These are phyloP conservation scores for Scaptomyza cyrtandrae DNA, from an alignment of 2,888 invertebrate genomes.

Conservation along the genomic window DNA sequence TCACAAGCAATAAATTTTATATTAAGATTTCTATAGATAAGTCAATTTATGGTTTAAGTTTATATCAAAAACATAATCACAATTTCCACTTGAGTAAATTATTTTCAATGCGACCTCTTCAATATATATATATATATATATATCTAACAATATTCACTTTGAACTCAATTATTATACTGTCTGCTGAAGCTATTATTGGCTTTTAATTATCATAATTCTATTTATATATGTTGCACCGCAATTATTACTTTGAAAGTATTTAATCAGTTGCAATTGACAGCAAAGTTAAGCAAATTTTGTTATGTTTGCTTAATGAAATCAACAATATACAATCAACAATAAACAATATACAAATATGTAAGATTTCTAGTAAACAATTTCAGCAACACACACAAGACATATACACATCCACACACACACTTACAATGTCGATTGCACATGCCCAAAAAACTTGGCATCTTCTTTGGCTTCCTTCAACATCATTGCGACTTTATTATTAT, in stretches of 20 bases:
- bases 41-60: background rate
- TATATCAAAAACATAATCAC: background rate
- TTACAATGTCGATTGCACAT: conserved; percentile 33
- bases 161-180: background rate
- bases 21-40: background rate
- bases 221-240: background rate
- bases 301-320: conserved; percentile 26
- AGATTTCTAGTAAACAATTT: conserved; percentile 32
- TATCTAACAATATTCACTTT: background rate
- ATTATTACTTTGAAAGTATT: background rate
- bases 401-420: background rate
- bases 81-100: background rate
- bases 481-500: conserved; percentile 61
- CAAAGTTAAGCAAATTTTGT: conserved; percentile 1
- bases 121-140: background rate
- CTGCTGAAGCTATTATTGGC: background rate
- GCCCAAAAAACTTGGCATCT: conserved; percentile 33
- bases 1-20: background rate
- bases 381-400: conserved; percentile 23
- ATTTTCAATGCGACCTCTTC: background rate
- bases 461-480: conserved; percentile 1
- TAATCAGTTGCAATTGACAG: background rate
- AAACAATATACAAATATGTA: conserved; percentile 9
- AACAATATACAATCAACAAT: conserved; percentile 31
- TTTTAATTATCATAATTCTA: background rate